Base-by-base conservation (phyloP, 2,113 vertebrate species). In the Phylloscopus trochilus region DNA sequence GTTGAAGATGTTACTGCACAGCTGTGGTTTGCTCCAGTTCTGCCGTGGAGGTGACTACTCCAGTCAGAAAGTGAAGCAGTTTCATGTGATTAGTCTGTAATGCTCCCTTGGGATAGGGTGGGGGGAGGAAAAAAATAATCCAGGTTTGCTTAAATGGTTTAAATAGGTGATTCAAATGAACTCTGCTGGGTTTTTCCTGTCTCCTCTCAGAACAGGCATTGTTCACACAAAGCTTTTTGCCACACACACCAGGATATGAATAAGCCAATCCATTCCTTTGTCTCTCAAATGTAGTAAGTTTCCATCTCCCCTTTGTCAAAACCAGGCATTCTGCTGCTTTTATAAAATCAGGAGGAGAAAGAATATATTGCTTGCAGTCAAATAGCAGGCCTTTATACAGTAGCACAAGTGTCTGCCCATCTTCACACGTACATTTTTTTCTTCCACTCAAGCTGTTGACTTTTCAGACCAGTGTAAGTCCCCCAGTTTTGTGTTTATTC, bases 1-100 rank as follows among this genome's bases (percentile, higher is more conserved):
- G 60, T 92, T 93, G 91, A 96, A 97, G 95, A 95, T 95, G 95
- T 96, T 95, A 92, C 96, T 95, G 86, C 91, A 95, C 89, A 87
- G 83, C 89, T 77, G 86, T 93, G 83, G 68, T 94, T 94, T 89
- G 83, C 76, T 92, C 24, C 83, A 52, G 60, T 89, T 94, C 80
- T 94, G 83, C 90, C 56, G 33, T 11, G 4, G 86, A 81, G 69
- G 80, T 90, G 89, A 56, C 72, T 69, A 3, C 52, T 90, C 44
- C 78, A 85, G 74, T 85, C 53, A 68, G 64, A 58, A 46, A 86
- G 89, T 66, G 70, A 88, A 82, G 70, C 78, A 62, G 37, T 79
- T 90, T 75, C 72, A 18, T 81, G 72, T 52, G 86, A 88, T 90
- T 86, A 74, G 46, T 70, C 63, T 68, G 22, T 26, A 89, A 27